Base-by-base conservation (phyloP, 2,113 vertebrate genomes). In the Aphyosemion australe region DNA sequence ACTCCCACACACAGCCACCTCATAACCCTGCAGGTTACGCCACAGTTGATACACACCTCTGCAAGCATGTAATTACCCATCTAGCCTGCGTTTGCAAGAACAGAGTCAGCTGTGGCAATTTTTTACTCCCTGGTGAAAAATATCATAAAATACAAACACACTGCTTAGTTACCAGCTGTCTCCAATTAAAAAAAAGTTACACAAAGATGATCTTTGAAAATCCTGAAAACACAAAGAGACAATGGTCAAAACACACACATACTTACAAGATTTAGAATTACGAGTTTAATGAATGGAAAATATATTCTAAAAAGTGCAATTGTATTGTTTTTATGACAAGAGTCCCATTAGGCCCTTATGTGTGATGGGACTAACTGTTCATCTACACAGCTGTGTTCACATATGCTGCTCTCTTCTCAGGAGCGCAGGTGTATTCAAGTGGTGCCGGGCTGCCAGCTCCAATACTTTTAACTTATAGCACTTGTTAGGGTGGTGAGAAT, bases 381-480 rank as follows among this genome's bases (percentile, higher is more conserved):
- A 61, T 42, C 50, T 60, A 65, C 64, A 69, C 63, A 62, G 60
- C 55, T 61, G 65, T 12, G 52, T 41, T 57, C 49, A 65, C 51
- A 26, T 43, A 21, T 59, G 56, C 39, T 43, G 8, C 42, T 8
- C 32, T 31, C 16, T 54, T 37, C 32, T 56, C 53, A n/a, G 18
- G 53, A 41, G 11, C 11, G n/a, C 34, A 41, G 53, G 34, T 39
- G 53, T 41, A 34, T 56, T 41, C 11, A 56, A 56, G 34, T 32
- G 18, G 34, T 8, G 52, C 52, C 8, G 5, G 53, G 12, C 53
- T 56, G 53, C 37, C 53, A 20, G 34, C 34, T 56, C 34, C 53
- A 56, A 41, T 42, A 14, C 16, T 56, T 51, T 46, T 13, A 19
- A 19, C 14, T 47, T 66, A 18, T 5, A 34, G 16, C 13, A 32